These are phyloP conservation scores for Martes martes DNA, from an alignment of 2,113 vertebrate species.

Conservation along the genomic window DNA sequence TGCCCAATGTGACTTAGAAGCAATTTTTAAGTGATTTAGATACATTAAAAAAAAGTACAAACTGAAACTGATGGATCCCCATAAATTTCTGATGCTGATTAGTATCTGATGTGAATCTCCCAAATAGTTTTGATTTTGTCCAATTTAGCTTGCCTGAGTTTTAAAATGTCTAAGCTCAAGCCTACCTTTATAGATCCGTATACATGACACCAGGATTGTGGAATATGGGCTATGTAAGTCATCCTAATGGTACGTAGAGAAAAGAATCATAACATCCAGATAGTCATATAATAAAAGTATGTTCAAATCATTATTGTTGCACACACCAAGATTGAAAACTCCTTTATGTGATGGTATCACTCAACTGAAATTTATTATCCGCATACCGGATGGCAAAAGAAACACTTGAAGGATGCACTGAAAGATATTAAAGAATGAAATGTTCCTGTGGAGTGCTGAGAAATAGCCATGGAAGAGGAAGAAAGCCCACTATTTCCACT, in stretches of 20 bases:
- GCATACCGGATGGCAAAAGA: neutral
- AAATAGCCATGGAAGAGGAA: neutral
- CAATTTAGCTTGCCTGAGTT: neutral
- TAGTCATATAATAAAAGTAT: neutral
- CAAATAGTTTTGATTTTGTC: neutral
- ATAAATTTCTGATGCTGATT: neutral
- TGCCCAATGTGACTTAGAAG: neutral
- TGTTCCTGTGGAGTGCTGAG: neutral
- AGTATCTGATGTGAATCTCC: neutral
- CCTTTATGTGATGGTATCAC: neutral
- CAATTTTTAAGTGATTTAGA: neutral
- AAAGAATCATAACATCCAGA: neutral
- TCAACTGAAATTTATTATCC: neutral
- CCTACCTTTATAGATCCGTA: neutral
- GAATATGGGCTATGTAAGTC: neutral
- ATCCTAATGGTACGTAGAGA: neutral
- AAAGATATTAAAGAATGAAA: neutral
- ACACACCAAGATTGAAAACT: neutral
- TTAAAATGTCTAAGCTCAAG: neutral
- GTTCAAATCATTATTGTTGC: neutral
- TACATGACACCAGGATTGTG: neutral
- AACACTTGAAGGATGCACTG: neutral
- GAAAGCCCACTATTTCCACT: neutral
- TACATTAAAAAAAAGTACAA: neutral
- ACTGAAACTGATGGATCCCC: neutral